Conservation (phyloP, 1,140 invertebrate species). For the Lucilia cuprina region DNA sequence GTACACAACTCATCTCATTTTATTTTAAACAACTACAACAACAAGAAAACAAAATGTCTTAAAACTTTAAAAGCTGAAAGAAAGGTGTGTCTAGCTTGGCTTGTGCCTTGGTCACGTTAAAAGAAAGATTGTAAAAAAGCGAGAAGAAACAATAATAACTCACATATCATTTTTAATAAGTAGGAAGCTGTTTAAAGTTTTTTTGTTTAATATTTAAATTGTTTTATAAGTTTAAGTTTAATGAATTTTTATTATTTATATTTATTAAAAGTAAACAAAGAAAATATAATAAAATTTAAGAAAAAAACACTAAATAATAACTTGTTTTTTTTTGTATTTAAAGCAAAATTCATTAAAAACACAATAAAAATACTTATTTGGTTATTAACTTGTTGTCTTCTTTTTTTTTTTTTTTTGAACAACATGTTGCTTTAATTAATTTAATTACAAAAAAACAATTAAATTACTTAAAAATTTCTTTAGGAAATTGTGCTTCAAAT, state of each 20-base stretch:
- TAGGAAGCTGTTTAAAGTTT: conserved; percentile 15
- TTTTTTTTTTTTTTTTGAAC: no score
- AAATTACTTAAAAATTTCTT: conserved; percentile 48
- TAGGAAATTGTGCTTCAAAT: conserved; percentile 52
- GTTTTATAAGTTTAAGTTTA: conserved; percentile 36
- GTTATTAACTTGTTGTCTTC: conserved; percentile 12
- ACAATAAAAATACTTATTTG: conserved; percentile 4
- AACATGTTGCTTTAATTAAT: background rate
- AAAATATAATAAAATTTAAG: conserved; percentile 13
- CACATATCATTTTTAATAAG: background rate
- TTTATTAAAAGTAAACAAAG: conserved; percentile 8
- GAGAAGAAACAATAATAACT: background rate
- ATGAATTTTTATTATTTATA: conserved; percentile 33
- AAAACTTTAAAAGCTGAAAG: background rate
- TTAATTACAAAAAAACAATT: background rate
- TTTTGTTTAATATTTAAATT: background rate
- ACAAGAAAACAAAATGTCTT: no score
- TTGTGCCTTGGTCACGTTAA: background rate
- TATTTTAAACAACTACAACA: no score
- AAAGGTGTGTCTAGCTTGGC: background rate
- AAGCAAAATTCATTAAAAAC: background rate
- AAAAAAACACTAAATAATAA: conserved; percentile 3
- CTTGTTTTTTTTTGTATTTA: conserved; percentile 24
- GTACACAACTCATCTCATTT: no score
- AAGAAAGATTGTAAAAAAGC: background rate